A percentile compares a stretch with the other conserved stretches of the same genome.
These are phyloP conservation scores for Tupaia chinensis DNA, from an alignment of 2,113 vertebrate genomes.

Conservation along the genomic window DNA sequence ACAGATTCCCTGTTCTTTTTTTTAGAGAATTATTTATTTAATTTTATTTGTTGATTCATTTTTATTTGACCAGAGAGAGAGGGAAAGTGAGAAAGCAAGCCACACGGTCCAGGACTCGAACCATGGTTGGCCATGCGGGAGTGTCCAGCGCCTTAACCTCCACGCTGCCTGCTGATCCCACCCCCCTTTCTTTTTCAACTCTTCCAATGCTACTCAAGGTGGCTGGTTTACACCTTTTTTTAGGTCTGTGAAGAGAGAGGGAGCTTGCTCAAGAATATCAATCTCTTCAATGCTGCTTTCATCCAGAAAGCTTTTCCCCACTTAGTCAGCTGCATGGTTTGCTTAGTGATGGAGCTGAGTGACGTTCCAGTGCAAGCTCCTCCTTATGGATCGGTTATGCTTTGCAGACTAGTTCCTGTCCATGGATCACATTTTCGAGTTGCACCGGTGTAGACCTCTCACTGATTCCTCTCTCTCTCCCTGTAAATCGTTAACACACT, in stretches of 20 bases:
- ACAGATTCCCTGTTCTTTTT: not conserved
- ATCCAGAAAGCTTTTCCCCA: not conserved
- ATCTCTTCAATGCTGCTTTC: not conserved
- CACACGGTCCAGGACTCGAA: too few relatives aligned
- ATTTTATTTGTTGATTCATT: too few relatives aligned
- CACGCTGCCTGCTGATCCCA: too few relatives aligned
- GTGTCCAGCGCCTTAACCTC: too few relatives aligned
- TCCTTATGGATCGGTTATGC: not conserved
- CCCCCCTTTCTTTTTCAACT: conserved; percentile 17
- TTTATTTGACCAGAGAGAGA: too few relatives aligned
- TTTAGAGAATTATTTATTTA: too few relatives aligned
- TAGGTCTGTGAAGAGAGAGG: not conserved
- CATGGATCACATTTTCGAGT: not conserved
- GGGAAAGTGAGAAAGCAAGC: too few relatives aligned
- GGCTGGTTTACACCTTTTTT: not conserved
- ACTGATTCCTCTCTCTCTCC: not conserved
- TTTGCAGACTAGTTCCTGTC: not conserved
- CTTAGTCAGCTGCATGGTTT: not conserved
- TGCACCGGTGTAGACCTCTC: not conserved
- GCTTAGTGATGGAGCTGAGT: not conserved
- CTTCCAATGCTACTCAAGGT: not conserved
- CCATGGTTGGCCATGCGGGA: too few relatives aligned
- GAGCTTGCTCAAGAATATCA: not conserved
- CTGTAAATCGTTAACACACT: not conserved
- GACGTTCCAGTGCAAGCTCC: not conserved